Evolutionary conservation across 1,140 invertebrate genomes (phyloP).

Genomic region (Caerostris extrusa): DNA sequence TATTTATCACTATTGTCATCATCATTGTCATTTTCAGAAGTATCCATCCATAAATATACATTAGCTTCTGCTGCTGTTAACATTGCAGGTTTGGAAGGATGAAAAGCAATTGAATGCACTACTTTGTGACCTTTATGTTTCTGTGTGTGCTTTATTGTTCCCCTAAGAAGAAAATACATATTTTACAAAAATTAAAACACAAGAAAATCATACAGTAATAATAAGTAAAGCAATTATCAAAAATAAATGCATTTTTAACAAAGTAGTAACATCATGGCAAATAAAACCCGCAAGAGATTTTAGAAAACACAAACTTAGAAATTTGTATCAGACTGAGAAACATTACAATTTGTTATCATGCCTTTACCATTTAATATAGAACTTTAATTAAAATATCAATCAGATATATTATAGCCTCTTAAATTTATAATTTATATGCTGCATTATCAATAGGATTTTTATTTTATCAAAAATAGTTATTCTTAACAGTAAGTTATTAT

Average conservation of each 20-base stretch:
- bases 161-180: constrained; percentile 80
- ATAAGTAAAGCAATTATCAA: background rate
- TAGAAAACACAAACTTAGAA: too few species aligned
- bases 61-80: constrained; percentile 82
- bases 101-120: constrained; percentile 83
- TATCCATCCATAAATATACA: constrained; percentile 83
- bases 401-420: too few species aligned
- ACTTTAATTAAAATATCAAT: too few species aligned
- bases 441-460: too few species aligned
- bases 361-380: too few species aligned
- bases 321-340: too few species aligned
- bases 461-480: too few species aligned
- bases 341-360: too few species aligned
- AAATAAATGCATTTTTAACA: background rate
- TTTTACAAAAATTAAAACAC: background rate
- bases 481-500: too few species aligned
- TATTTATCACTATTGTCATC: constrained; percentile 8
- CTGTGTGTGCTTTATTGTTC: constrained; percentile 84
- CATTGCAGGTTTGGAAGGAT: constrained; percentile 82
- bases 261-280: background rate
- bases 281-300: too few species aligned
- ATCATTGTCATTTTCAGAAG: constrained; percentile 67
- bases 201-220: background rate
- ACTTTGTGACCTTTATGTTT: constrained; percentile 79
- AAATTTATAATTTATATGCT: too few species aligned